These are phyloP conservation scores for Percopsis transmontana DNA, from an alignment of 2,113 vertebrate species.

Conservation along the genomic window DNA sequence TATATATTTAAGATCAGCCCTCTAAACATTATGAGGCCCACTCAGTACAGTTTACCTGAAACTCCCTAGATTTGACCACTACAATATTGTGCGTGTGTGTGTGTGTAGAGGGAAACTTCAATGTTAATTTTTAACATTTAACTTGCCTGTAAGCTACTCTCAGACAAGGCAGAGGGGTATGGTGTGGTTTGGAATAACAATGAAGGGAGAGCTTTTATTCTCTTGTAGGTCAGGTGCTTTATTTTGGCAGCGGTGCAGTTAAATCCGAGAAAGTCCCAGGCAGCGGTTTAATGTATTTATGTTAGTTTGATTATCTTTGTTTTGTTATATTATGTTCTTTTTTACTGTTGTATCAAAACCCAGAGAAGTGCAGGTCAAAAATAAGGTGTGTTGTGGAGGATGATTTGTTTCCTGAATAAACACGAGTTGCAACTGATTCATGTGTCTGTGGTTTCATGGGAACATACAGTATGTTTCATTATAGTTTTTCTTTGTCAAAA, in stretches of 20 bases:
- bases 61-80: slow-evolving; percentile 25
- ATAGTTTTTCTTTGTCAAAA: too few relatives aligned
- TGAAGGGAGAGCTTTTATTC: slow-evolving; percentile 37
- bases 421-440: slow-evolving; percentile 70
- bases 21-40: slow-evolving; percentile 14
- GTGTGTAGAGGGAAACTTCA: background rate
- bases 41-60: slow-evolving; percentile 1
- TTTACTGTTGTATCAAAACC: slow-evolving; percentile 74
- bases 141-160: slow-evolving; percentile 36
- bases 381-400: slow-evolving; percentile 71
- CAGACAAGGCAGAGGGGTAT: slow-evolving; percentile 53
- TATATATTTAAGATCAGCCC: slow-evolving; percentile 32
- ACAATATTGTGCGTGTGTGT: slow-evolving; percentile 6
- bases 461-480: background rate
- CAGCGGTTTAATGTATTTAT: slow-evolving; percentile 76
- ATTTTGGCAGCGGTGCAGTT: slow-evolving; percentile 36
- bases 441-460: background rate
- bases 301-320: slow-evolving; percentile 69
- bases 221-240: slow-evolving; percentile 22
- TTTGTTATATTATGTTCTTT: slow-evolving; percentile 61
- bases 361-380: slow-evolving; percentile 70
- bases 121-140: slow-evolving; percentile 22
- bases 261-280: slow-evolving; percentile 37
- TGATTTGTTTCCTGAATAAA: slow-evolving; percentile 81
- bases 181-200: slow-evolving; percentile 19